Evolutionary conservation across 2,797 vertebrate genomes (phyloP), one percentile per base, ranked within the genome.

Genomic region (Threskiornis aethiopicus): DNA sequence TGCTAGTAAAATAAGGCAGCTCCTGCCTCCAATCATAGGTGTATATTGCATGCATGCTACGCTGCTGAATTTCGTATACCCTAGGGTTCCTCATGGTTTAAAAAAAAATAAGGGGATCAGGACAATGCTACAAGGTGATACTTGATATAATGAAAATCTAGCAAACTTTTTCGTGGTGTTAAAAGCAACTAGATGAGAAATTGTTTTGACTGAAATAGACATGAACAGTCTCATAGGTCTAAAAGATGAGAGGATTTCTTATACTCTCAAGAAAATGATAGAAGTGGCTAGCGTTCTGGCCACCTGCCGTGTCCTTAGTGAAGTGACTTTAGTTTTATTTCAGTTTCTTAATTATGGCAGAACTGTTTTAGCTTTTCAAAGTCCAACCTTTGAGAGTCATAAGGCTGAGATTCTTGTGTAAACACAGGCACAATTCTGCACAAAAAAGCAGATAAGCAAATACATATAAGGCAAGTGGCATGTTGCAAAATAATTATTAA

Each of bases 191-290:
- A 93, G 61, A 93, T 19, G n/a, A 96, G 87, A 94, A 95, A 80
- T 72, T 95, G 55, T 93, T 96, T 96, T 85, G 75, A 87, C 93
- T 75, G 80, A 93, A 95, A 95, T 57, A 95, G 84, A 59, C 72
- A 83, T 29, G 89, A 96, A 84, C 31, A 81, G 65, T 87, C 84
- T 93, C 91, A 73, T 65, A 84, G 52, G 49, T 80, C 81, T 87
- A 69, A 94, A 91, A 96, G 90, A 94, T 96, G 92, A 96, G 83
- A 95, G 69, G 94, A 87, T 94, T 95, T 96, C 92, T 94, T 90
- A 75, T 25, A 86, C 59, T 94, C 80, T 86, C 67, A 91, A 84
- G 91, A 75, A 94, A 96, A 86, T 71, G 9, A 95, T 82, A 93
- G 85, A 96, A 96, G 75, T 84, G 49, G n/a, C 17, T 89, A 80